These are phyloP conservation scores for Brachionus rotundiformis DNA, from an alignment of 1,140 invertebrate genomes.

Conservation along the genomic window DNA sequence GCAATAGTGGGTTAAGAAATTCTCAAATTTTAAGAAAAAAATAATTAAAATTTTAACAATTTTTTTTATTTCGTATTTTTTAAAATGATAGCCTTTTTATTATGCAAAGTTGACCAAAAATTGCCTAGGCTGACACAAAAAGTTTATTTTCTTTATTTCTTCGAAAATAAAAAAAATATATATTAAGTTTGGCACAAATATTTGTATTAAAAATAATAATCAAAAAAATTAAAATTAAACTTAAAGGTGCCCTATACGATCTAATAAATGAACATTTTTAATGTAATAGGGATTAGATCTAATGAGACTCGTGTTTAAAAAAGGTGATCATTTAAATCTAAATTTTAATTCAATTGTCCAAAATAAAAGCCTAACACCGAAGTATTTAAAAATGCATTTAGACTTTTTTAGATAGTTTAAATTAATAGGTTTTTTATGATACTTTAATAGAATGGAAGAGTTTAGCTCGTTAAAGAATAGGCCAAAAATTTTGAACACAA, in stretches of 20 bases:
- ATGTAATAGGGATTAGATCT: neutral
- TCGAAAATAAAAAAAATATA: neutral
- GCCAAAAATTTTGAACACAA: slow-evolving; percentile 14
- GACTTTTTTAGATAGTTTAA: slow-evolving; percentile 9
- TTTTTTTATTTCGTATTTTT: no score
- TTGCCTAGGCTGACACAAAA: no score
- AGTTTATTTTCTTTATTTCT: no score
- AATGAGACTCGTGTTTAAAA: slow-evolving; percentile 1
- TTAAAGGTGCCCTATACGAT: neutral
- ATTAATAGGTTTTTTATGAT: slow-evolving; percentile 8
- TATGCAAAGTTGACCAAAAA: no score
- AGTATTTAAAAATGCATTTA: neutral
- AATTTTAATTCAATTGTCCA: neutral
- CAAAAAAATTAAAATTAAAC: neutral
- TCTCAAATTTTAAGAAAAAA: neutral
- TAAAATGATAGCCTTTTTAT: no score
- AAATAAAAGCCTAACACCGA: neutral
- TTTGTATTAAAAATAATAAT: no score
- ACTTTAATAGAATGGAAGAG: slow-evolving; percentile 18
- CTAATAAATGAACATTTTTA: neutral
- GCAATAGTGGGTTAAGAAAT: neutral
- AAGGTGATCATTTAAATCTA: slow-evolving; percentile 10
- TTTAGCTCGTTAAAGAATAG: neutral
- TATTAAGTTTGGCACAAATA: neutral
- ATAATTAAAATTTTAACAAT: neutral